Base-by-base conservation (phyloP, 2,113 vertebrate species). In the Chloroceryle aenea region DNA sequence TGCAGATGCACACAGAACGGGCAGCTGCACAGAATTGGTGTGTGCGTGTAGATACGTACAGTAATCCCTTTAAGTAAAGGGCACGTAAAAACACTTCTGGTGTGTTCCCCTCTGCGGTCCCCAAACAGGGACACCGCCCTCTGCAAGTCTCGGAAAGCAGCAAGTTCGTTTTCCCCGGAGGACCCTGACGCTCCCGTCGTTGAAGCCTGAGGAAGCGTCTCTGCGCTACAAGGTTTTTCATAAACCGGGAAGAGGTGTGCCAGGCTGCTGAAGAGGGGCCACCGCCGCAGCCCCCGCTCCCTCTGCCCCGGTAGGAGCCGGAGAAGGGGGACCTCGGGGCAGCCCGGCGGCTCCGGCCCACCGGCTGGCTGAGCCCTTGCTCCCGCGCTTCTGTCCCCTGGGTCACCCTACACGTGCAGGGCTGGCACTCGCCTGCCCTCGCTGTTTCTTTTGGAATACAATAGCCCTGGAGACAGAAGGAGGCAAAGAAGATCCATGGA, bases 21-120 rank as follows among this genome's bases (percentile, higher is more conserved):
- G 23, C 12, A 34, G 15, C 47, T 5, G 1, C 74, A 7, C 32
- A 5, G 48, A 17, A 1, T 2, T 1, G 66, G 11, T 3, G 20
- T 22, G 22, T 7, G 68, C 3, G 9, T 29, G 62, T 9, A 50
- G 16, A 0, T 27, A 20, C 38, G 23, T 18, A 3, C 63, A 14
- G 32, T 30, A 10, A 17, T 9, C 1, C 6, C 3, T 25, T 40
- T 8, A 2, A 59, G 45, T 12, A 6, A 61, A 66, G 40, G 27
- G 36, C 8, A 10, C 2, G 23, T 3, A 17, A 17, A 26, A 43
- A 5, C 12, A 40, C 23, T 50, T 40, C 20, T 7, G 74, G 42
- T 25, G 52, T 21, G 20, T n/a, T 25, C 21, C 6, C 15, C 12
- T 30, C 14, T 5, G 9, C 3, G 14, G 18, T 22, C 27, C 25